Percentiles rank a stretch among this genome's conserved stretches.
Conservation (phyloP, 2,113 vertebrate species). For the Microtus montanus region DNA sequence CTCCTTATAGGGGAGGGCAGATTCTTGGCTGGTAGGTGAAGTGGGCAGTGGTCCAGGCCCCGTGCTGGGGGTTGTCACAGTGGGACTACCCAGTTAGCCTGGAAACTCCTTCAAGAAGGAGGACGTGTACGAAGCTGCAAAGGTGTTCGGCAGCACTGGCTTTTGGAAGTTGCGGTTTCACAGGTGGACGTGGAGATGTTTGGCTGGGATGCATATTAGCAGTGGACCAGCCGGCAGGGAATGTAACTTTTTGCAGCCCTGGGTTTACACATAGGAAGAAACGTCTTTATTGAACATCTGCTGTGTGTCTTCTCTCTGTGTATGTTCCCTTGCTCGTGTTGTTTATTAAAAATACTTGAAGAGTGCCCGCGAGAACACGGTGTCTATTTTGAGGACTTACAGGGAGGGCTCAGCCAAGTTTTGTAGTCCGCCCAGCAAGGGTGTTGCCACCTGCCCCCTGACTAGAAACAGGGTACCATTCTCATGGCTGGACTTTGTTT, state of each 20-base stretch:
- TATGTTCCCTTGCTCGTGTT: neutral
- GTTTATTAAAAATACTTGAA: neutral
- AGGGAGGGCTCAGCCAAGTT: neutral
- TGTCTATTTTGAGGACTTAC: neutral
- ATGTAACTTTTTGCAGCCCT: conserved; percentile 36
- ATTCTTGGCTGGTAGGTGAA: neutral
- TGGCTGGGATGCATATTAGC: neutral
- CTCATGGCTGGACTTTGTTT: neutral
- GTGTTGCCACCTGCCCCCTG: neutral
- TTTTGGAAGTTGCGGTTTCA: neutral
- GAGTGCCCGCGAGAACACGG: neutral
- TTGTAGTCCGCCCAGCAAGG: neutral
- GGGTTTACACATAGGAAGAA: neutral
- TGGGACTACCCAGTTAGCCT: neutral
- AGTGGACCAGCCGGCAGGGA: neutral
- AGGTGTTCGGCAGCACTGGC: neutral
- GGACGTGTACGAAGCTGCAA: neutral
- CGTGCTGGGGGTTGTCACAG: neutral
- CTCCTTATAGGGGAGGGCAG: conserved; percentile 58
- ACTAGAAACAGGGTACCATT: no score
- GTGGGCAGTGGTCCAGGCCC: neutral
- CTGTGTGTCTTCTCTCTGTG: neutral
- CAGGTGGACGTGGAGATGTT: rapidly evolving
- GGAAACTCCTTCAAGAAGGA: neutral
- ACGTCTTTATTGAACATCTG: neutral